Conservation (phyloP, 2,888 invertebrate species). For the Euplagia quadripunctaria region DNA sequence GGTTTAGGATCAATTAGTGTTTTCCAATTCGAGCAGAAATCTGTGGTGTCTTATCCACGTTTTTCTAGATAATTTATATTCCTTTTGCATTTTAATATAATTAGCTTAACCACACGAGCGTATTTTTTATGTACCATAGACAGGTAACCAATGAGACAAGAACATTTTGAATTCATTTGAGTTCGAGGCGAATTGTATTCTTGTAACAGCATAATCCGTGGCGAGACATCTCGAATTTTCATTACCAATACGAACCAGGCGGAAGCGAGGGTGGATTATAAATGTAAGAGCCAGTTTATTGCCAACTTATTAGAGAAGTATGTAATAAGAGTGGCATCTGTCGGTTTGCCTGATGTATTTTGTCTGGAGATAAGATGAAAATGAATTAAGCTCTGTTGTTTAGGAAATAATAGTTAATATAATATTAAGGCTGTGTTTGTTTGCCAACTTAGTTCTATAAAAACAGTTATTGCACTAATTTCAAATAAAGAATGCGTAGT, state of each 20-base stretch:
- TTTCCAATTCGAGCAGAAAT: no score
- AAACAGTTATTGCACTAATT: no score
- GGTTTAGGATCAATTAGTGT: no score
- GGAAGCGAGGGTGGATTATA: conserved; percentile 61
- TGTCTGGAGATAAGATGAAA: not conserved
- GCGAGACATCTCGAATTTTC: conserved; percentile 69
- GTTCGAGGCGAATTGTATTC: conserved; percentile 49
- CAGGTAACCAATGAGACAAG: not conserved
- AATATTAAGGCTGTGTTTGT: not conserved
- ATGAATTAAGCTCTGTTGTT: not conserved
- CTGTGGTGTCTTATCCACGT: no score
- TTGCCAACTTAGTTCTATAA: not conserved
- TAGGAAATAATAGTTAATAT: not conserved
- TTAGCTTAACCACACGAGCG: no score
- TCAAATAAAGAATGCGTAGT: no score
- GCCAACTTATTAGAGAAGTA: conserved; percentile 49
- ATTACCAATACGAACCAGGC: conserved; percentile 41
- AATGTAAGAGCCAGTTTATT: conserved; percentile 63
- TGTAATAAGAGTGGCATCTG: conserved; percentile 35
- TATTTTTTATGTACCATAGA: no score
- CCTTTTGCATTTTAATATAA: no score
- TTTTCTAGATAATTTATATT: no score
- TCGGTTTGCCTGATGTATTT: conserved; percentile 17
- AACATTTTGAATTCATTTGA: not conserved
- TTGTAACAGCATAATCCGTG: conserved; percentile 65